phyloP scores from a whole-genome alignment of 2,888 invertebrate species.

The Dysmachus trigonus region DNA sequence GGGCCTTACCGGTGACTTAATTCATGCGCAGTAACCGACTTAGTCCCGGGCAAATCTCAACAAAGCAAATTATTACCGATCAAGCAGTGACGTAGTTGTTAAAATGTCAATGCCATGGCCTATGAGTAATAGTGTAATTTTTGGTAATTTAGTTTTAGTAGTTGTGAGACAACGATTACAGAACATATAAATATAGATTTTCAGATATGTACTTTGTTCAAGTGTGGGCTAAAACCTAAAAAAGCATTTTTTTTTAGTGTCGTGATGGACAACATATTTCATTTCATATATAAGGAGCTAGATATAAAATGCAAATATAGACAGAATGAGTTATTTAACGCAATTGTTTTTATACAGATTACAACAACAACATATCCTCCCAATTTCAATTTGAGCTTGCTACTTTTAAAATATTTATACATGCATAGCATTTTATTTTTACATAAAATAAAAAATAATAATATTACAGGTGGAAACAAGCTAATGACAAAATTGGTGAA shows the following conservation, averaged over 20 bases:
- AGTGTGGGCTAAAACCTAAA: no score
- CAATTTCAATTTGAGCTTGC: neutral
- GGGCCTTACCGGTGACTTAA: neutral
- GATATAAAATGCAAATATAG: no score
- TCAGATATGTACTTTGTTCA: no score
- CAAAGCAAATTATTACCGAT: neutral
- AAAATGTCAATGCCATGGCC: slow-evolving; percentile 12
- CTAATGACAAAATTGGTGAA: neutral
- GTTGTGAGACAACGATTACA: neutral
- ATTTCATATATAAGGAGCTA: no score
- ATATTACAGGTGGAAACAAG: neutral
- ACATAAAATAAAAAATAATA: no score
- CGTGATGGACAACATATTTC: no score
- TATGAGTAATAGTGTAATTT: slow-evolving; percentile 2
- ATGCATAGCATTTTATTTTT: neutral
- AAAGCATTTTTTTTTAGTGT: no score
- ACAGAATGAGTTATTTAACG: no score
- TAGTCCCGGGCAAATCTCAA: neutral
- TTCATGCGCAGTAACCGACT: neutral
- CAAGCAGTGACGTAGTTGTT: neutral
- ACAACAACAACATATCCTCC: no score
- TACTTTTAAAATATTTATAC: neutral
- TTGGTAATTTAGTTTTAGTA: neutral
- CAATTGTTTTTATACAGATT: no score
- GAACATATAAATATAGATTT: neutral